Percentiles rank a stretch among this genome's conserved stretches.
Conservation (phyloP, 2,113 vertebrate genomes). For the Thryonomys swinderianus region DNA sequence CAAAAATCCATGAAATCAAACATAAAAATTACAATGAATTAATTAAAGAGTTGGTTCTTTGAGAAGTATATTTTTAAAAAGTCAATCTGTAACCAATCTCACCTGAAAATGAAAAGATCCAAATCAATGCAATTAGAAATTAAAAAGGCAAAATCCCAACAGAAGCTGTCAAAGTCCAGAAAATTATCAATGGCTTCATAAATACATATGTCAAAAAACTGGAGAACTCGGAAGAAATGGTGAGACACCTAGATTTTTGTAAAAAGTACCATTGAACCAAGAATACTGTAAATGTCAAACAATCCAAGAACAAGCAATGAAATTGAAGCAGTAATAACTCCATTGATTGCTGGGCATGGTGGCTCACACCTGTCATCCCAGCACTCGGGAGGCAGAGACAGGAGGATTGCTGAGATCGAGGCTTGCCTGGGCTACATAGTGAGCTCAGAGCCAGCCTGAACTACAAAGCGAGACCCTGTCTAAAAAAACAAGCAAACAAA, state of each 20-base stretch:
- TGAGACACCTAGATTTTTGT: background rate
- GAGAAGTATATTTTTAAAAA: background rate
- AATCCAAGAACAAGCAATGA: background rate
- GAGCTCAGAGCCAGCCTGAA: too few relatives aligned
- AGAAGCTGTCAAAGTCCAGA: background rate
- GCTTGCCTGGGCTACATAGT: too few relatives aligned
- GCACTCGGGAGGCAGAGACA: background rate
- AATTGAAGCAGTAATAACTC: background rate
- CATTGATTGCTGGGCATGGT: too few relatives aligned
- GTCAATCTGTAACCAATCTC: background rate
- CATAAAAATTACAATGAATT: background rate
- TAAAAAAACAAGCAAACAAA: background rate
- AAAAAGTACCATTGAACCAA: background rate
- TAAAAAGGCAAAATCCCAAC: background rate
- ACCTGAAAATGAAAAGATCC: background rate
- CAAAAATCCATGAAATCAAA: background rate
- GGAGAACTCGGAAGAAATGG: background rate
- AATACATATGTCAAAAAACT: background rate
- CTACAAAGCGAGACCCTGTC: too few relatives aligned
- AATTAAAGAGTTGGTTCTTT: background rate
- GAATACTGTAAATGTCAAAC: background rate
- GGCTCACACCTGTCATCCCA: too few relatives aligned
- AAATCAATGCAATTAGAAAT: background rate
- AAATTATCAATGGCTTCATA: background rate
- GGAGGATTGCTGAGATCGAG: too few relatives aligned